A percentile compares a stretch with the other conserved stretches of the same genome.
Conservation (phyloP, 1,140 invertebrate genomes). For the Orchesella cincta region DNA sequence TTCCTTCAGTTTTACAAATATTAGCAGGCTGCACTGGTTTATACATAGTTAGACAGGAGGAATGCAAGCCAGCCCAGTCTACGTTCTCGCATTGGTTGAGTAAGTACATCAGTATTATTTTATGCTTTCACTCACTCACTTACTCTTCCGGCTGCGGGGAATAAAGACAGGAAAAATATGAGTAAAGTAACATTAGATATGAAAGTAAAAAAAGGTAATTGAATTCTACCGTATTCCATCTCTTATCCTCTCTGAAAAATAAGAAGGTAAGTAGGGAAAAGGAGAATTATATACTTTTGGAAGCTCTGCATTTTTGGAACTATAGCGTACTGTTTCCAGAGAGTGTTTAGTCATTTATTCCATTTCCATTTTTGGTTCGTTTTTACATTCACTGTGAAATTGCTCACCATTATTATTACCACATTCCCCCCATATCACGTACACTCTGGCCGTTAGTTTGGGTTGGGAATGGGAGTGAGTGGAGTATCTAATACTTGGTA, state of each 20-base stretch:
- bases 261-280: background rate
- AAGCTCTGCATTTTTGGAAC: background rate
- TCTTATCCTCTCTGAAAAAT: background rate
- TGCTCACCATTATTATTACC: background rate
- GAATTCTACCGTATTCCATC: constrained; percentile 7
- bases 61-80: too few relatives aligned
- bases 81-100: too few relatives aligned
- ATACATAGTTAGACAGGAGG: too few relatives aligned
- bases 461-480: too few relatives aligned
- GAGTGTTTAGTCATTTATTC: background rate
- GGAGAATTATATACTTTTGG: background rate
- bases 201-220: constrained; percentile 13
- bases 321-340: background rate
- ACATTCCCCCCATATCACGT: background rate
- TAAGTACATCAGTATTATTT: background rate
- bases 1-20: too few relatives aligned
- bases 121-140: constrained; percentile 14
- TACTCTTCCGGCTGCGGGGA: constrained; percentile 13
- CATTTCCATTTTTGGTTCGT: background rate
- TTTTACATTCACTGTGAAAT: background rate
- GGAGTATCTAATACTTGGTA: background rate
- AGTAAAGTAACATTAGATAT: background rate
- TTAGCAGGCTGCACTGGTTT: too few relatives aligned
- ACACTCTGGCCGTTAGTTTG: too few relatives aligned
- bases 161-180: constrained; percentile 25